Base-by-base conservation (phyloP, 2,113 vertebrate genomes). In the Pantherophis guttatus region DNA sequence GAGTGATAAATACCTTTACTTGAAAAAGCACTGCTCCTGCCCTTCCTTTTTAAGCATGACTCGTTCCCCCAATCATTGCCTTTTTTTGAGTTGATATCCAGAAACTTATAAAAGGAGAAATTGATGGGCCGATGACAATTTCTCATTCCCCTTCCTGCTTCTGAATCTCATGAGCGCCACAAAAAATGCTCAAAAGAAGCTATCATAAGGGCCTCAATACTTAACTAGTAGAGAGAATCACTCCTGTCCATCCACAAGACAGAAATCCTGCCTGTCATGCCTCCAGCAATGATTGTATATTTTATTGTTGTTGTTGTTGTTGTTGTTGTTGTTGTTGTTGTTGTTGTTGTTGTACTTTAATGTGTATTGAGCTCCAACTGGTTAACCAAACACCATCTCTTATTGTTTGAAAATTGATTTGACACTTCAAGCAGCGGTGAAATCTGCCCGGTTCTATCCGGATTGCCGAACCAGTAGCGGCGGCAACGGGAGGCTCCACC, bases 131-230 rank as follows among this genome's bases (percentile, higher is more conserved):
- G 58, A 13, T 57, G 19, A 39, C 19, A 1, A 0, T 10, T 13
- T 17, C 15, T 21, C 39, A 81, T 57, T 15, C 12, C 4, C 58
- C 7, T 17, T 75, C 1, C 0, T 3, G 0, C 58, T 0, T 0
- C 29, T 1, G 0, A 50, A 44, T 62, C 86, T 15, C 8, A 90
- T 50, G 13, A 48, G 44, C 19, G 3, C 10, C 24, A 26, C 4
- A 33, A 55, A 39, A 89, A 89, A 44, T 24, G n/a, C 33, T 44
- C 54, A 58, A 12, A 89, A 89, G 55, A 89, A 24, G 55, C 19
- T 89, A 89, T 44, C 5, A 7, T 24, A 89, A 89, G 13, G 33
- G 33, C 33, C n/a, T 12, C 12, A 6, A 57, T 39, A 62, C 26
- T 11, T 62, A 62, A 62, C 24, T 29, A 29, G 9, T 62, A 62